A percentile compares a stretch with the other conserved stretches of the same genome.
Evolutionary conservation across 2,888 invertebrate species (phyloP).

Genomic region (Lacanobia wlatinum): DNA sequence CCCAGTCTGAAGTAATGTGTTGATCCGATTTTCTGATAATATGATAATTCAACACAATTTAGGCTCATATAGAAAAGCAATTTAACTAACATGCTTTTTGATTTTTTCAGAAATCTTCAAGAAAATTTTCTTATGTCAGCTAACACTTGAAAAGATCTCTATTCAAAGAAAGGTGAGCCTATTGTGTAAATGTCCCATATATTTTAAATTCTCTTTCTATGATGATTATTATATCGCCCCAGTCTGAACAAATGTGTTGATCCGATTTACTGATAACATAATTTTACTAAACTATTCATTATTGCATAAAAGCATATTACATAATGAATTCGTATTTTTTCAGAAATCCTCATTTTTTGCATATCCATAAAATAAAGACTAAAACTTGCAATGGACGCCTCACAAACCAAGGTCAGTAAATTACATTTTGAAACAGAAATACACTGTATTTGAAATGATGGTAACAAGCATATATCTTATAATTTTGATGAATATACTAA

Average conservation of each 20-base stretch:
- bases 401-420: slow-evolving; percentile 23
- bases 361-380: not conserved
- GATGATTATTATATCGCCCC: slow-evolving; percentile 81
- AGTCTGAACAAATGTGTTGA: slow-evolving; percentile 80
- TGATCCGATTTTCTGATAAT: slow-evolving; percentile 63
- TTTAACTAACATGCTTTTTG: not conserved
- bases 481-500: slow-evolving; percentile 67
- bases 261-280: slow-evolving; percentile 70
- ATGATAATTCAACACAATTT: slow-evolving; percentile 14
- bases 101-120: slow-evolving; percentile 14
- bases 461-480: slow-evolving; percentile 81
- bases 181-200: not conserved
- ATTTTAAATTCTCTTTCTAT: slow-evolving; percentile 27
- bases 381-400: not conserved
- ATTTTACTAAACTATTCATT: not conserved
- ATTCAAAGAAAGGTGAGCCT: not conserved
- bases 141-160: not conserved
- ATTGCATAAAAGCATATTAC: not conserved
- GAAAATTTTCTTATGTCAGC: not conserved
- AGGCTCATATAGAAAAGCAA: not conserved
- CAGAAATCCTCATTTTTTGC: not conserved
- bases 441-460: slow-evolving; percentile 63
- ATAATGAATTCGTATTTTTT: slow-evolving; percentile 11
- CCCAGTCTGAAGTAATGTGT: slow-evolving; percentile 80
- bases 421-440: slow-evolving; percentile 1